A percentile compares a stretch with the other conserved stretches of the same genome.
Conservation (phyloP, 2,888 invertebrate genomes). For the Itoplectis maculator region DNA sequence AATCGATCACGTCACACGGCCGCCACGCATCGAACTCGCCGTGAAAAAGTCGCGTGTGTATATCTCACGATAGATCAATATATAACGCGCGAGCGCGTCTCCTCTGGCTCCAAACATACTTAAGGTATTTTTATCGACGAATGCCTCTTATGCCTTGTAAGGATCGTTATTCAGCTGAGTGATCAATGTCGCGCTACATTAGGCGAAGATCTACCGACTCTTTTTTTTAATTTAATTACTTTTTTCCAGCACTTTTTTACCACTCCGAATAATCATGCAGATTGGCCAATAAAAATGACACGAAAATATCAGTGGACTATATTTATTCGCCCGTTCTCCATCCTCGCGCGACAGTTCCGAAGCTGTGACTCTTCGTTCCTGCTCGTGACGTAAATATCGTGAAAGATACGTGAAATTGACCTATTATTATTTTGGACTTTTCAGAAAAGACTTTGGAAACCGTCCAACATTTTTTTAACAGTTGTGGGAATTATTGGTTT, state of each 20-base stretch:
- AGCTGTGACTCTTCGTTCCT: background rate
- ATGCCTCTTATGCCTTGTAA: constrained; percentile 61
- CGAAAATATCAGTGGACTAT: background rate
- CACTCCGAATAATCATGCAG: constrained; percentile 18
- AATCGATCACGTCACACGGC: constrained; percentile 55
- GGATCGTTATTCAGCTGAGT: constrained; percentile 56
- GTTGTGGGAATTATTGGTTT: no score
- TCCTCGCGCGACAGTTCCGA: background rate
- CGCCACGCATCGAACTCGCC: constrained; percentile 59
- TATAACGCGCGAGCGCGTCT: constrained; percentile 7
- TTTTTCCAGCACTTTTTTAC: no score
- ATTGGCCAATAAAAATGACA: background rate
- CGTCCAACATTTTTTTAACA: no score
- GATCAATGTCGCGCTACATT: constrained; percentile 20
- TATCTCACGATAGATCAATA: constrained; percentile 40
- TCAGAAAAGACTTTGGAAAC: no score
- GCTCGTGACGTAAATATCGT: background rate
- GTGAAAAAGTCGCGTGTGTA: constrained; percentile 38
- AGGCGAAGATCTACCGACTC: constrained; percentile 3
- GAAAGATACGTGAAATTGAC: no score
- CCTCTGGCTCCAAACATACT: constrained; percentile 43
- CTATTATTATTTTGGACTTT: no score
- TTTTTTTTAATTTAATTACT: background rate
- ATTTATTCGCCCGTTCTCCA: background rate
- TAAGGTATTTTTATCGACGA: constrained; percentile 58